Percentiles rank a stretch among this genome's conserved stretches.
Evolutionary conservation across 2,888 invertebrate genomes (phyloP).

Genomic region (Thecocarcelia acutangulata): DNA sequence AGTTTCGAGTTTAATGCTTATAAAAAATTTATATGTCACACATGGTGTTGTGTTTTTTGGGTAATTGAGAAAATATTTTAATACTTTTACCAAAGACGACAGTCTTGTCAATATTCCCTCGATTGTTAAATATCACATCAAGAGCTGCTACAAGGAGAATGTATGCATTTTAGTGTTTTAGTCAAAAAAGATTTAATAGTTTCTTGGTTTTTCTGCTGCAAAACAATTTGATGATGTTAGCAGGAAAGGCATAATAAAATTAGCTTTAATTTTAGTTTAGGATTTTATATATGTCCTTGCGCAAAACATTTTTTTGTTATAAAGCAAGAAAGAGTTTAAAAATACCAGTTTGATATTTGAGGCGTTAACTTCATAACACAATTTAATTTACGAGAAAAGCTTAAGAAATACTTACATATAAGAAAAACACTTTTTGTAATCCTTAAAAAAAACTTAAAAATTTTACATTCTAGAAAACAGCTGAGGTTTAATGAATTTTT

Average conservation of each 20-base stretch:
- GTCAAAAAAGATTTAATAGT: conserved; percentile 12
- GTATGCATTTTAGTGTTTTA: background rate
- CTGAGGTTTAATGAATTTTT: too few species aligned
- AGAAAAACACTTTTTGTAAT: too few species aligned
- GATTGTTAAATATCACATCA: conserved; percentile 26
- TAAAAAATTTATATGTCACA: conserved; percentile 56
- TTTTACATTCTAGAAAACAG: too few species aligned
- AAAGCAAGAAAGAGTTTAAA: too few species aligned
- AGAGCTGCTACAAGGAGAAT: background rate
- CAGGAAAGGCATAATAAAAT: background rate
- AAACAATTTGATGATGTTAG: conserved; percentile 27
- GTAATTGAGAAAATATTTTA: conserved; percentile 56
- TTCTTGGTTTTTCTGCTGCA: background rate
- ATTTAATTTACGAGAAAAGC: too few species aligned
- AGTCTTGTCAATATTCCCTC: background rate
- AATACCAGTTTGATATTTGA: too few species aligned
- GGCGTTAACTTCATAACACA: too few species aligned
- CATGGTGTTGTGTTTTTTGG: conserved; percentile 48
- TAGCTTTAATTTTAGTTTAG: background rate
- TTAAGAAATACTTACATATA: too few species aligned
- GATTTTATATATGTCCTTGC: background rate
- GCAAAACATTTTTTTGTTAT: too few species aligned
- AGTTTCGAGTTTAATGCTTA: conserved; percentile 14
- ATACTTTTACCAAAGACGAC: background rate
- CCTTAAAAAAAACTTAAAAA: too few species aligned